These are phyloP conservation scores for Ispidina lecontei DNA, from an alignment of 2,797 vertebrate genomes.

Conservation along the genomic window DNA sequence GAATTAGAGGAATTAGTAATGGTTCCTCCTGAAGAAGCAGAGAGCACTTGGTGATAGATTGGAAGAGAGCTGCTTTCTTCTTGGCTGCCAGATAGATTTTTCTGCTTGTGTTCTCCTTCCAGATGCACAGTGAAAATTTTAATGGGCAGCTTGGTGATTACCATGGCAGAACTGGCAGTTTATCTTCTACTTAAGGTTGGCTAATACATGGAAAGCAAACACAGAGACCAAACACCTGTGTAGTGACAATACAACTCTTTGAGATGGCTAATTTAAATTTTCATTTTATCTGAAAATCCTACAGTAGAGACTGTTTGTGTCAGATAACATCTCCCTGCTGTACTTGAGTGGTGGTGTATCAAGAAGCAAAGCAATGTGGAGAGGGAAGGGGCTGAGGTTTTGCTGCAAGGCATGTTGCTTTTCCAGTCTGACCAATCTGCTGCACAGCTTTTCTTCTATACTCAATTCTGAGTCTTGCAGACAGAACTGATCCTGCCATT, in stretches of 20 bases:
- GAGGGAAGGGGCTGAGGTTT: neutral
- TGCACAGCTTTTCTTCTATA: neutral
- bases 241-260: neutral
- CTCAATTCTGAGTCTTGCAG: neutral
- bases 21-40: neutral
- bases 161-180: neutral
- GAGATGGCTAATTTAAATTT: neutral
- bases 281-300: neutral
- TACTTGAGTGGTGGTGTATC: neutral
- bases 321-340: neutral
- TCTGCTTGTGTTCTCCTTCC: neutral
- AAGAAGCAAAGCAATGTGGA: neutral
- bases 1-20: neutral
- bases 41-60: neutral
- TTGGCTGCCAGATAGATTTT: neutral
- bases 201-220: neutral
- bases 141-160: neutral
- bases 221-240: rapidly evolving
- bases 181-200: neutral
- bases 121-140: neutral
- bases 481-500: neutral
- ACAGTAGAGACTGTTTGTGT: neutral
- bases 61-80: neutral
- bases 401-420: neutral
- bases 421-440: neutral